These are phyloP conservation scores for Deroplatys truncata DNA, from an alignment of 2,888 invertebrate genomes.

Conservation along the genomic window DNA sequence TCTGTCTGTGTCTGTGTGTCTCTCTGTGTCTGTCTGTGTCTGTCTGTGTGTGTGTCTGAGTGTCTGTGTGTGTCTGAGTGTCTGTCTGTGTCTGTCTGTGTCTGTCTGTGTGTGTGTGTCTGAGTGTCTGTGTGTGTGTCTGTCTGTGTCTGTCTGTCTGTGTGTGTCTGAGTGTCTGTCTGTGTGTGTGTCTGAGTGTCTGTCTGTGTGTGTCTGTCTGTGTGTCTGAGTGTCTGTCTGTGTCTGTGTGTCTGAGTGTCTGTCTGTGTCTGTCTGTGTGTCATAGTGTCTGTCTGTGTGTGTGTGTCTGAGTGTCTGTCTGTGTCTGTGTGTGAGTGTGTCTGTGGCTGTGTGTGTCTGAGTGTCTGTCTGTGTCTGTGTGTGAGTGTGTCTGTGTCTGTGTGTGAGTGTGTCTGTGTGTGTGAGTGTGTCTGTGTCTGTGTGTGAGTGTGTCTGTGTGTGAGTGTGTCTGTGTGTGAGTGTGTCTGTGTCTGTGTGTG, in stretches of 20 bases:
- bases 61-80: not conserved
- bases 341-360: no score
- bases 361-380: not conserved
- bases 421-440: not conserved
- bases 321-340: not conserved
- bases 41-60: not conserved
- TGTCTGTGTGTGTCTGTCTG: not conserved
- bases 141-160: not conserved
- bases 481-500: not conserved
- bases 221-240: not conserved
- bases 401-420: not conserved
- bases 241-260: not conserved
- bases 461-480: not conserved
- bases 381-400: not conserved
- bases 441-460: not conserved
- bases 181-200: not conserved
- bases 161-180: not conserved
- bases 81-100: not conserved
- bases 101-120: not conserved
- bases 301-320: not conserved
- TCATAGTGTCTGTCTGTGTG: no score
- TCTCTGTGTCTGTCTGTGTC: not conserved
- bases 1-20: not conserved
- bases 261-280: not conserved
- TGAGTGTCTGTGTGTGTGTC: not conserved